These are phyloP conservation scores for Pseudococcus jackbeardsleyi DNA, from an alignment of 2,888 invertebrate genomes.

Conservation along the genomic window DNA sequence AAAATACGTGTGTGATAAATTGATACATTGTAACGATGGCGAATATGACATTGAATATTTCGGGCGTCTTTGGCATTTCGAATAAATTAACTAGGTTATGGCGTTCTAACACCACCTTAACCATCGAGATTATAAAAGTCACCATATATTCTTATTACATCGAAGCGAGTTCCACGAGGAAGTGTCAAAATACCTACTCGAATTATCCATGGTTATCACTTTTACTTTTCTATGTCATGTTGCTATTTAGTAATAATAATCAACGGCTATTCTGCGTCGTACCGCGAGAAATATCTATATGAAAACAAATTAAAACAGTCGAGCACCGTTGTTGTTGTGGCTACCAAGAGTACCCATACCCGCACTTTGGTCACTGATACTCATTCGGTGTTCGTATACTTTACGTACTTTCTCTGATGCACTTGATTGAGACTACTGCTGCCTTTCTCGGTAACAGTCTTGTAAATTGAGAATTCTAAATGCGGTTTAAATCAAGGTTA, in stretches of 20 bases:
- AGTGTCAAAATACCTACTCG: slow-evolving; percentile 43
- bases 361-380: slow-evolving; percentile 37
- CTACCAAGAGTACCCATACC: neutral
- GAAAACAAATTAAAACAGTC: slow-evolving; percentile 57
- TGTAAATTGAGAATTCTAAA: slow-evolving; percentile 42
- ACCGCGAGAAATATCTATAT: neutral
- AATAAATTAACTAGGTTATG: slow-evolving; percentile 18
- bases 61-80: neutral
- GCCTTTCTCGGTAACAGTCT: slow-evolving; percentile 48
- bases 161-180: slow-evolving; percentile 48
- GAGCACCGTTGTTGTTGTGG: neutral
- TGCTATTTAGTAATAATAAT: slow-evolving; percentile 51
- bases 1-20: neutral
- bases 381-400: neutral
- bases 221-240: slow-evolving; percentile 59
- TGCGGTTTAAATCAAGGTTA: slow-evolving; percentile 61
- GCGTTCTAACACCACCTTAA: neutral
- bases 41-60: slow-evolving; percentile 43
- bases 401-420: slow-evolving; percentile 60
- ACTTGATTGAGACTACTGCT: slow-evolving; percentile 49
- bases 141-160: neutral
- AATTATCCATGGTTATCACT: slow-evolving; percentile 56
- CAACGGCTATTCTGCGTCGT: neutral
- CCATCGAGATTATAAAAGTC: slow-evolving; percentile 33
- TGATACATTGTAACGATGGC: neutral